A percentile compares a stretch with the other conserved stretches of the same genome.
Evolutionary conservation across 2,113 vertebrate genomes (phyloP).

Genomic region (Pterocles gutturalis): DNA sequence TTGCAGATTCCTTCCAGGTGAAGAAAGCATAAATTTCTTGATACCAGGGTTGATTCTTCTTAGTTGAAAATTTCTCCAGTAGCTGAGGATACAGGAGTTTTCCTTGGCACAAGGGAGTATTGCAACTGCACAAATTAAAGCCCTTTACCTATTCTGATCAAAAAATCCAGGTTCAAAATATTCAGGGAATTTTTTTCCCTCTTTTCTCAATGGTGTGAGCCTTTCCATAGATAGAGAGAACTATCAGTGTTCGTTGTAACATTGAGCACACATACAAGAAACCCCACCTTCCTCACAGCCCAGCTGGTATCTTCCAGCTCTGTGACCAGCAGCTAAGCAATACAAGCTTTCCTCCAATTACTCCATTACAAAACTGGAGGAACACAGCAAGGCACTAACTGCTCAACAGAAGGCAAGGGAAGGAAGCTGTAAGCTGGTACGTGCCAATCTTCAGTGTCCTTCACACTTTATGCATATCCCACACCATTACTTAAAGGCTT

Average conservation of each 20-base stretch:
- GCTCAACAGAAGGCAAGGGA: background rate
- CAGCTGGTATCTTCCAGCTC: background rate
- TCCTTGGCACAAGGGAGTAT: background rate
- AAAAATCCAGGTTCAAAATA: background rate
- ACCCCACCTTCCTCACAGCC: background rate
- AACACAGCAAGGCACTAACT: background rate
- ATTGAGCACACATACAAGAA: background rate
- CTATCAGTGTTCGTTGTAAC: background rate
- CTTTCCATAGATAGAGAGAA: background rate
- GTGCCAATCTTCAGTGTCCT: background rate
- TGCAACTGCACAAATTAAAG: background rate
- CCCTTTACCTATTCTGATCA: background rate
- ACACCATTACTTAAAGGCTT: background rate
- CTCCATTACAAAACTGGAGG: background rate
- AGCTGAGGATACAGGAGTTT: background rate
- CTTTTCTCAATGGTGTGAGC: background rate
- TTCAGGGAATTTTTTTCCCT: background rate
- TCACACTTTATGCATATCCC: background rate
- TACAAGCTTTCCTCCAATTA: background rate
- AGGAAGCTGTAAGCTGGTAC: background rate
- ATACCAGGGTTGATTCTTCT: background rate
- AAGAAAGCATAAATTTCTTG: background rate
- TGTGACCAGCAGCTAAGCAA: background rate
- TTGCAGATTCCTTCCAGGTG: background rate
- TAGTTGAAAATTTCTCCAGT: background rate